Evolutionary conservation across 2,888 invertebrate genomes (phyloP).

Genomic region (Diadegma fenestrale): DNA sequence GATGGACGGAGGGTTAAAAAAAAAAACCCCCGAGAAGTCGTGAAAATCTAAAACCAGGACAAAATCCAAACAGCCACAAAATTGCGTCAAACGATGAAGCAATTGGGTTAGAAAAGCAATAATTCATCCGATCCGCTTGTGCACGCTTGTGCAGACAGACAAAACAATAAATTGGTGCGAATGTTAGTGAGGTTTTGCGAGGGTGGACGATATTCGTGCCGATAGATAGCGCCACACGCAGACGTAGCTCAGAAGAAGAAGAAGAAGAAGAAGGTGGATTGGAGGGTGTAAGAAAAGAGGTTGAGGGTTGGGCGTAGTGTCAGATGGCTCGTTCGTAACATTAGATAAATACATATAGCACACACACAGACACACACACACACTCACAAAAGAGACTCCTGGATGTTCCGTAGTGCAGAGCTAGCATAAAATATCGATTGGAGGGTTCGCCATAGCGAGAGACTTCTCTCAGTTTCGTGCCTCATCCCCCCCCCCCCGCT

Average conservation of each 20-base stretch:
- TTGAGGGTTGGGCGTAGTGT: conserved; percentile 36
- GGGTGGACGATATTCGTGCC: conserved; percentile 35
- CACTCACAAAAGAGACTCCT: conserved; percentile 1
- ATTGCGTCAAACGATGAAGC: conserved; percentile 28
- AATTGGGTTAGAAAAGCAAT: conserved; percentile 50
- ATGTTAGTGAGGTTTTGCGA: conserved; percentile 44
- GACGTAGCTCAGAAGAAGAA: neutral
- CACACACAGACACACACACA: conserved; percentile 14
- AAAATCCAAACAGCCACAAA: neutral
- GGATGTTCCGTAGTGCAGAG: conserved; percentile 51
- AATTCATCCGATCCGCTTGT: conserved; percentile 55
- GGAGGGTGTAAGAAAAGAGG: conserved; percentile 7
- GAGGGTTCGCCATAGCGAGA: conserved; percentile 44
- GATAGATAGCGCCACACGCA: conserved; percentile 25
- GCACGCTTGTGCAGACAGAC: conserved; percentile 44
- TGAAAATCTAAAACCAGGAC: no score
- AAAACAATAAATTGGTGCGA: neutral
- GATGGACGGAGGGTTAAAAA: no score
- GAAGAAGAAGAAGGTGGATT: conserved; percentile 3
- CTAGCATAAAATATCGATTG: conserved; percentile 68
- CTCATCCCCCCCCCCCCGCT: neutral
- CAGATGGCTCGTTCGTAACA: conserved; percentile 66
- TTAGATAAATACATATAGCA: conserved; percentile 63
- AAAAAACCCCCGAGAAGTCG: no score
- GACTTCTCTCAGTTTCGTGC: conserved; percentile 42